phyloP scores from a whole-genome alignment of 2,113 vertebrate genomes.

The Pao palembangensis region DNA sequence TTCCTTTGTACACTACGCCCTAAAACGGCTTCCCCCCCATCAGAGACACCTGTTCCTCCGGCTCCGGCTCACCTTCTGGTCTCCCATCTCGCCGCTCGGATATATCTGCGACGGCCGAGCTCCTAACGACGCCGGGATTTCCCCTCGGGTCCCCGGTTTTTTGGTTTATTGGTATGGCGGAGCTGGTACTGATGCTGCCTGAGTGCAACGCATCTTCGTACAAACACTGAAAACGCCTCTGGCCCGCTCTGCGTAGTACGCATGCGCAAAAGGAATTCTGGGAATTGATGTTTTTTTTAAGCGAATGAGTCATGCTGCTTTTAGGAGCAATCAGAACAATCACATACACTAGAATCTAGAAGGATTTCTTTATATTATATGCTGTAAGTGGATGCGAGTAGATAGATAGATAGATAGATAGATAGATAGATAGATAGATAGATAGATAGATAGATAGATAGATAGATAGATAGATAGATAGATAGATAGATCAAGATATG shows the following conservation, averaged over 20 bases:
- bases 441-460: too few species aligned
- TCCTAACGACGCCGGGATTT: slow-evolving; percentile 15
- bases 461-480: too few species aligned
- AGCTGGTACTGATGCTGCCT: slow-evolving; percentile 75
- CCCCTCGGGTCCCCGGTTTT: slow-evolving; percentile 16
- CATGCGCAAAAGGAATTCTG: slow-evolving; percentile 61
- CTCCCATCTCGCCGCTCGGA: slow-evolving; percentile 65
- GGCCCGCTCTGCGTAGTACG: slow-evolving; percentile 52
- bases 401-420: too few species aligned
- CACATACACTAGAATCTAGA: too few species aligned
- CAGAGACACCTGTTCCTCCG: slow-evolving; percentile 61
- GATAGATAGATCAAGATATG: too few species aligned
- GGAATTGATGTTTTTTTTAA: slow-evolving; percentile 51
- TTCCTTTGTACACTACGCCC: slow-evolving; percentile 70
- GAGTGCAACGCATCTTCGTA: slow-evolving; percentile 68
- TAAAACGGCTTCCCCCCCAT: slow-evolving; percentile 37
- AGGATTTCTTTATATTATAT: background rate
- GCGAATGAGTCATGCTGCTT: background rate
- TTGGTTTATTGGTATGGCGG: slow-evolving; percentile 31
- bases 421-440: too few species aligned
- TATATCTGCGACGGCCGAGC: slow-evolving; percentile 29
- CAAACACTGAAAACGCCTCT: slow-evolving; percentile 60
- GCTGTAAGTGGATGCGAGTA: background rate
- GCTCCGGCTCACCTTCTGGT: slow-evolving; percentile 73
- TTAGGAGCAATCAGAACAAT: slow-evolving; percentile 20